phyloP scores from a whole-genome alignment of 2,113 vertebrate genomes.

The human (Homo sapiens) region DNA sequence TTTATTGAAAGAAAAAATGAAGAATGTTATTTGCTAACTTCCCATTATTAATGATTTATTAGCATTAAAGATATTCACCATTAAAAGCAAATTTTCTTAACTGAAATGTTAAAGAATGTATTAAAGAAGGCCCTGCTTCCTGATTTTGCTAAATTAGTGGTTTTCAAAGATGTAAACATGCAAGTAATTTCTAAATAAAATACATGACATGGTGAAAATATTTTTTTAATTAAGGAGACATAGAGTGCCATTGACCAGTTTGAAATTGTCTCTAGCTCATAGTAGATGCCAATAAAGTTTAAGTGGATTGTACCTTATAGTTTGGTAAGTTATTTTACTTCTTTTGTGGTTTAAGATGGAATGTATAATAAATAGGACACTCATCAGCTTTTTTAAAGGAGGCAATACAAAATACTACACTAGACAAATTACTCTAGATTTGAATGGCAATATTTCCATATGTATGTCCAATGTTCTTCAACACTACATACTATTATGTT shows the following conservation, averaged over 20 bases:
- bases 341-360: not conserved
- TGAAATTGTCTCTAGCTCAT: not conserved
- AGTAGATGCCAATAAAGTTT: not conserved
- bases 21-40: not conserved
- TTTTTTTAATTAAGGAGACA: not conserved
- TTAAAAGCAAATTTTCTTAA: not conserved
- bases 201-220: not conserved
- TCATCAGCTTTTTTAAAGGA: not conserved
- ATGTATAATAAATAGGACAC: not conserved
- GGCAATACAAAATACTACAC: not conserved
- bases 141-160: not conserved
- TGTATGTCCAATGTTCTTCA: not conserved
- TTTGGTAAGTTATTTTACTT: not conserved
- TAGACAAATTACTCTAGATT: not conserved
- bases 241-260: not conserved
- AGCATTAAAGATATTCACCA: not conserved
- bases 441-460: not conserved
- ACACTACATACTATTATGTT: not conserved
- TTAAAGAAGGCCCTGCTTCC: not conserved
- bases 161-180: constrained; percentile 16
- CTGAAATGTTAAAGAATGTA: not conserved
- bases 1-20: not conserved
- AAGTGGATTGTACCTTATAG: not conserved
- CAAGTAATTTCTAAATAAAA: constrained; percentile 13
- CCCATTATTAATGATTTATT: not conserved